A percentile compares a stretch with the other conserved stretches of the same genome.
Conservation (phyloP, 2,888 invertebrate species). For the Cistogaster globosa region DNA sequence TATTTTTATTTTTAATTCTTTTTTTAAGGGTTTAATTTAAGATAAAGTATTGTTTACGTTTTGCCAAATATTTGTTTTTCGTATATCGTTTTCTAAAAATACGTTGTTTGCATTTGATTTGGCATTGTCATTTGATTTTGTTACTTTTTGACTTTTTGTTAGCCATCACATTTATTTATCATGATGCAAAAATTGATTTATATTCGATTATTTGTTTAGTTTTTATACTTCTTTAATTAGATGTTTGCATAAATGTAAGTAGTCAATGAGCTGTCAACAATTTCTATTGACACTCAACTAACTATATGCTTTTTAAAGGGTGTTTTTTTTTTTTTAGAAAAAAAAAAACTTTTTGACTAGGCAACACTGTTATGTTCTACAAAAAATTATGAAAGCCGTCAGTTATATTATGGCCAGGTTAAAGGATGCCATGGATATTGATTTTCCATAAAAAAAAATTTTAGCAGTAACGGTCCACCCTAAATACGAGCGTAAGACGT, state of each 20-base stretch:
- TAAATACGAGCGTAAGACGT: no score
- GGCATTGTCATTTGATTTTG: slow-evolving; percentile 52
- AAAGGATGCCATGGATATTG: no score
- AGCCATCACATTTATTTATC: slow-evolving; percentile 54
- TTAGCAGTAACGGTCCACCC: no score
- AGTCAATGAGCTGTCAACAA: slow-evolving; percentile 38
- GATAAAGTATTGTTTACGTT: slow-evolving; percentile 19
- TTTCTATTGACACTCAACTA: background rate
- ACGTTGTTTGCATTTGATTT: slow-evolving; percentile 57
- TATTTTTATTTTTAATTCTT: slow-evolving; percentile 14
- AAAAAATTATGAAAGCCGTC: no score
- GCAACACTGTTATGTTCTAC: no score
- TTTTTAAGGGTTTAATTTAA: slow-evolving; percentile 4
- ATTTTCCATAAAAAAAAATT: no score
- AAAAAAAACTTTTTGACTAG: no score
- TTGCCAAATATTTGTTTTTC: slow-evolving; percentile 29
- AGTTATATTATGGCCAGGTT: no score
- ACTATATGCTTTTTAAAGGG: no score
- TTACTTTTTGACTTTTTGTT: slow-evolving; percentile 17
- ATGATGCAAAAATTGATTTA: slow-evolving; percentile 50
- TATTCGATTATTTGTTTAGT: slow-evolving; percentile 19
- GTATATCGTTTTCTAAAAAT: slow-evolving; percentile 42
- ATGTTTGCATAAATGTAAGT: slow-evolving; percentile 30
- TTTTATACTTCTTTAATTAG: slow-evolving; percentile 9
- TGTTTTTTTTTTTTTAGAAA: no score